These are phyloP conservation scores for Drosophila merina DNA, from an alignment of 2,888 invertebrate species.

Conservation along the genomic window DNA sequence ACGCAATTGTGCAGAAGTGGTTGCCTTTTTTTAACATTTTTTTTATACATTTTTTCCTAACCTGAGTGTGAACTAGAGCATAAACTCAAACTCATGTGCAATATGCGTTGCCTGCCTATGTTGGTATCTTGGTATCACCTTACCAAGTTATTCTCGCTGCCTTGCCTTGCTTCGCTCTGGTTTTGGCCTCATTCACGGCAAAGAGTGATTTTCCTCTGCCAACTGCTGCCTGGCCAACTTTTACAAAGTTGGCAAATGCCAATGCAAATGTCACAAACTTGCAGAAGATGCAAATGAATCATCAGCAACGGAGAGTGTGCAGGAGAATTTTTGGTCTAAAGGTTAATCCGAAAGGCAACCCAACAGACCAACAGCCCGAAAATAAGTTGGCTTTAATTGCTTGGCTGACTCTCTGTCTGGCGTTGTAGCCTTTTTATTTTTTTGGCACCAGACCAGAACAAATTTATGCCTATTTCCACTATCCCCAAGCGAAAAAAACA, in stretches of 20 bases:
- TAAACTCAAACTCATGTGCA: constrained; percentile 72
- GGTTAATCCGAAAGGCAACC: constrained; percentile 24
- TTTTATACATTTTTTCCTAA: constrained; percentile 40
- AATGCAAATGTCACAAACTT: constrained; percentile 54
- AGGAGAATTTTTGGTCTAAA: constrained; percentile 15
- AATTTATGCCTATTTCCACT: constrained; percentile 61
- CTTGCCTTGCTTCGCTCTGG: constrained; percentile 38
- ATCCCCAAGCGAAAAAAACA: constrained; percentile 6
- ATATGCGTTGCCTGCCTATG: constrained; percentile 30
- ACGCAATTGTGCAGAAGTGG: constrained; percentile 75
- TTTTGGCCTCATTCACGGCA: constrained; percentile 42
- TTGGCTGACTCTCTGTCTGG: constrained; percentile 52
- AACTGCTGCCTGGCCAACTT: constrained; percentile 7
- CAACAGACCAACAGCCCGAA: neutral
- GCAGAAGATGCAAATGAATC: constrained; percentile 29
- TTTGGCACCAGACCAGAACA: constrained; percentile 72
- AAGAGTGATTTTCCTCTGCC: constrained; percentile 9
- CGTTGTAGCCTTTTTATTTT: constrained; percentile 25
- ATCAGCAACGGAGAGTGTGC: neutral
- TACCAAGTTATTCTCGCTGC: constrained; percentile 42
- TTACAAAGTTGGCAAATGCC: constrained; percentile 40
- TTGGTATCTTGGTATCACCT: constrained; percentile 35
- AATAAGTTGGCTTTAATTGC: constrained; percentile 60
- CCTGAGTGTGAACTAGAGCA: constrained; percentile 82
- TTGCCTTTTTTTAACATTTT: constrained; percentile 24